Evolutionary conservation across 1,140 invertebrate species (phyloP).

Genomic region (Lepidotrigona ventralis): DNA sequence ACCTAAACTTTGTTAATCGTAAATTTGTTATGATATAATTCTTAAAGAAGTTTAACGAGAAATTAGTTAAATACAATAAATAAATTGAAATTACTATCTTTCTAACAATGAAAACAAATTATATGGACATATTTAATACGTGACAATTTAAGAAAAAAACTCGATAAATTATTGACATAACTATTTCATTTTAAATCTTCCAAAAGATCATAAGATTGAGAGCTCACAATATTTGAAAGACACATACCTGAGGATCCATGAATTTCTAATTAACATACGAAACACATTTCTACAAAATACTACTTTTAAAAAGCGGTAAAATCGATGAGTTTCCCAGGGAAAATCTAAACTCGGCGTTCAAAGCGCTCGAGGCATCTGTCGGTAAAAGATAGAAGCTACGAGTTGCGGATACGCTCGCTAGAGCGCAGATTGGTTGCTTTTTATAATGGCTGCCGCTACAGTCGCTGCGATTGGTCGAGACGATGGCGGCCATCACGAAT

Average conservation of each 20-base stretch:
- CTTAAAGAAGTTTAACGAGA: too few relatives aligned
- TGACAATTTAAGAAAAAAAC: background rate
- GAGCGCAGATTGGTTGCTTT: slow-evolving; percentile 68
- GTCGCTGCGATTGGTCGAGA: slow-evolving; percentile 70
- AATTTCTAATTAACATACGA: too few relatives aligned
- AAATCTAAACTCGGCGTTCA: slow-evolving; percentile 40
- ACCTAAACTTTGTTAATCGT: too few relatives aligned
- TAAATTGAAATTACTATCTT: too few relatives aligned
- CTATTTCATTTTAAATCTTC: too few relatives aligned
- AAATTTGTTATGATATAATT: too few relatives aligned
- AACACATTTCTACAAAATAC: rapidly evolving
- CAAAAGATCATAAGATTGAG: background rate
- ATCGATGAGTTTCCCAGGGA: background rate
- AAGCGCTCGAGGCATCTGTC: slow-evolving; percentile 73
- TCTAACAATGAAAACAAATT: too few relatives aligned
- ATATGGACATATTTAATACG: too few relatives aligned
- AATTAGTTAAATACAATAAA: too few relatives aligned
- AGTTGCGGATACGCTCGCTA: slow-evolving; percentile 65
- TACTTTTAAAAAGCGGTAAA: rapidly evolving
- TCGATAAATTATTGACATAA: too few relatives aligned
- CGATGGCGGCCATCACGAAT: slow-evolving; percentile 76
- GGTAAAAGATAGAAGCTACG: slow-evolving; percentile 44
- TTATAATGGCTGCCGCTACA: slow-evolving; percentile 70
- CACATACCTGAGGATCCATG: rapidly evolving
- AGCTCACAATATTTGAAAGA: rapidly evolving